These are phyloP conservation scores for Danio rerio DNA, from an alignment of 2,113 vertebrate species.

Conservation along the genomic window DNA sequence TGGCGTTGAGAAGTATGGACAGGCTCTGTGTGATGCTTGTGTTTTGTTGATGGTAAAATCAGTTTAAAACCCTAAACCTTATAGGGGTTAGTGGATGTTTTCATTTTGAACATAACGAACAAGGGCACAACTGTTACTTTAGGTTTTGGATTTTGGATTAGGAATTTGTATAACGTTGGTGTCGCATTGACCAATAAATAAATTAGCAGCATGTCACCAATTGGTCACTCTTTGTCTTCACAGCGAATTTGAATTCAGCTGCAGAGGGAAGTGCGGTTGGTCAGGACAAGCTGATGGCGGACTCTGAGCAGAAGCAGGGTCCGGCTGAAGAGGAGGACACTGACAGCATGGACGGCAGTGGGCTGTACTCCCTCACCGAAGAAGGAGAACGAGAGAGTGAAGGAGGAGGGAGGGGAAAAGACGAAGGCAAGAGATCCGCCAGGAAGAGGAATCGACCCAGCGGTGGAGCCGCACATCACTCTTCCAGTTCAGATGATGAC, in stretches of 20 bases:
- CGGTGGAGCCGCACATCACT: constrained; percentile 66
- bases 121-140: no score
- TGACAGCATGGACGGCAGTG: constrained; percentile 94
- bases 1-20: no score
- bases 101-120: no score
- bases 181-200: neutral
- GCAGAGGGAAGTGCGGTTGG: constrained; percentile 64
- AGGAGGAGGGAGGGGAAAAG: constrained; percentile 61
- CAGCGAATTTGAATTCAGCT: constrained; percentile 49
- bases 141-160: no score
- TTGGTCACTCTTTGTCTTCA: constrained; percentile 30
- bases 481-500: constrained; percentile 77
- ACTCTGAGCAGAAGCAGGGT: constrained; percentile 57
- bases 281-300: constrained; percentile 64
- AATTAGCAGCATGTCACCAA: constrained; percentile 4
- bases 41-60: no score
- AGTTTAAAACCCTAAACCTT: no score
- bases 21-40: no score
- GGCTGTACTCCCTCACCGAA: constrained; percentile 87
- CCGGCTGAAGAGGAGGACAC: constrained; percentile 82
- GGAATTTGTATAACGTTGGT: no score
- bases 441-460: constrained; percentile 76
- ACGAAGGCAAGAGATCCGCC: constrained; percentile 60
- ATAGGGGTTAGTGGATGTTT: no score
- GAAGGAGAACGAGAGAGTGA: constrained; percentile 78